Conservation (phyloP, 2,797 vertebrate genomes). For the Eupleurogrammus muticus region DNA sequence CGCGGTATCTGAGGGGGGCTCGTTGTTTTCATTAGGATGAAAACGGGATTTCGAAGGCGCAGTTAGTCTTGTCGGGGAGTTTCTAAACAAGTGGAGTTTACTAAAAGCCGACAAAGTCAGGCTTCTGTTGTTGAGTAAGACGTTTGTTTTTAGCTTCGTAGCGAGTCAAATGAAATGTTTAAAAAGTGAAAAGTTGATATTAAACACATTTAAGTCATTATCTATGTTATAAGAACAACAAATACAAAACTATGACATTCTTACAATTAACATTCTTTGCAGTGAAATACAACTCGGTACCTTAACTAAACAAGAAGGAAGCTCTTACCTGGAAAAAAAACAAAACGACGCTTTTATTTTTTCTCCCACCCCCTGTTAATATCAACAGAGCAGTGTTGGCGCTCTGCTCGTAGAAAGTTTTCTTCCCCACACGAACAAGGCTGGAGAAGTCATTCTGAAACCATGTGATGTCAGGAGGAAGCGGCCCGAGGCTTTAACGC, state of each 20-base stretch:
- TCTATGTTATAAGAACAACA: background rate
- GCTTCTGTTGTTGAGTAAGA: background rate
- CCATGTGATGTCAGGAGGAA: constrained; percentile 84
- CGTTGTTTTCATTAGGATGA: constrained; percentile 3
- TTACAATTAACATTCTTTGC: background rate
- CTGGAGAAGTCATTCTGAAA: constrained; percentile 75
- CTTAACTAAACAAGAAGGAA: constrained; percentile 15
- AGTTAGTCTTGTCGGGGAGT: background rate
- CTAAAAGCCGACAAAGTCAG: background rate
- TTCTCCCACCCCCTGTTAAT: constrained; percentile 6
- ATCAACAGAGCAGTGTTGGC: constrained; percentile 25
- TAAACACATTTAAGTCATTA: background rate
- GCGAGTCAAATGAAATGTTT: background rate
- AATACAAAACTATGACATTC: background rate
- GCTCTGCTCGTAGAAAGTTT: constrained; percentile 59
- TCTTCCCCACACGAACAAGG: constrained; percentile 61
- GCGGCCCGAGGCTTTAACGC: constrained; percentile 63
- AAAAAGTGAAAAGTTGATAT: background rate
- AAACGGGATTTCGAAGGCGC: background rate
- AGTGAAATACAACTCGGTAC: background rate
- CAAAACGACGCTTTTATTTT: too few relatives aligned
- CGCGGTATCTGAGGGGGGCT: background rate
- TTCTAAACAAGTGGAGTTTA: background rate
- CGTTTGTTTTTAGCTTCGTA: background rate
- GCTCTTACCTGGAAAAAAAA: constrained; percentile 70